Evolutionary conservation across 2,888 invertebrate genomes (phyloP).

Genomic region (Drosophila limbata): DNA sequence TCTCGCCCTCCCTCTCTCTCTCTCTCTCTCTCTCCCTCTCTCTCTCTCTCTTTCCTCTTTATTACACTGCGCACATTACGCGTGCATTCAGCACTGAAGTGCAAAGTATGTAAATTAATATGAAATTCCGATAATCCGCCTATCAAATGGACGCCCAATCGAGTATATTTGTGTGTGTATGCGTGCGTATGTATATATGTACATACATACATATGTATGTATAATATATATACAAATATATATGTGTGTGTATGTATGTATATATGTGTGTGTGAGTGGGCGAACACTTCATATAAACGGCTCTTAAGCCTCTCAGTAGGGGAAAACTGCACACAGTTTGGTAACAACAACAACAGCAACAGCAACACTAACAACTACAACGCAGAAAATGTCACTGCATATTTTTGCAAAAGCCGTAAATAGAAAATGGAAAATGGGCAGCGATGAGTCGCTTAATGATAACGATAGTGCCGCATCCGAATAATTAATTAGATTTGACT

Average conservation of each 20-base stretch:
- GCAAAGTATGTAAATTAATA: constrained; percentile 73
- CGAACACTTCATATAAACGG: constrained; percentile 25
- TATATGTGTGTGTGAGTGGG: constrained; percentile 4
- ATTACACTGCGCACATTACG: constrained; percentile 17
- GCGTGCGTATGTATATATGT: constrained; percentile 1
- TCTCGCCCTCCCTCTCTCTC: background rate
- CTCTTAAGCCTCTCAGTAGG: constrained; percentile 45
- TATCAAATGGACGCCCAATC: constrained; percentile 45
- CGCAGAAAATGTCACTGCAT: constrained; percentile 21
- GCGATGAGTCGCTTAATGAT: constrained; percentile 36
- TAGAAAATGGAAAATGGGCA: constrained; percentile 30
- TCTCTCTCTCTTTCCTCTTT: background rate
- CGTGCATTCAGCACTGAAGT: constrained; percentile 56
- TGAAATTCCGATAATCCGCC: constrained; percentile 70
- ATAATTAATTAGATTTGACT: constrained; percentile 37
- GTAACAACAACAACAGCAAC: constrained; percentile 8
- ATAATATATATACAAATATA: background rate
- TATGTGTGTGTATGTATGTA: constrained; percentile 2
- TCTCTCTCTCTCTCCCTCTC: background rate
- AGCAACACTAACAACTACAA: background rate
- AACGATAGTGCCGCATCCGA: constrained; percentile 10
- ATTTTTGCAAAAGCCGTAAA: constrained; percentile 14
- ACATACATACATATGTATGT: background rate
- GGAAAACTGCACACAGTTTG: constrained; percentile 41
- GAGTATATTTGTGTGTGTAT: constrained; percentile 7